phyloP scores from a whole-genome alignment of 2,797 vertebrate species.

The Huso huso region DNA sequence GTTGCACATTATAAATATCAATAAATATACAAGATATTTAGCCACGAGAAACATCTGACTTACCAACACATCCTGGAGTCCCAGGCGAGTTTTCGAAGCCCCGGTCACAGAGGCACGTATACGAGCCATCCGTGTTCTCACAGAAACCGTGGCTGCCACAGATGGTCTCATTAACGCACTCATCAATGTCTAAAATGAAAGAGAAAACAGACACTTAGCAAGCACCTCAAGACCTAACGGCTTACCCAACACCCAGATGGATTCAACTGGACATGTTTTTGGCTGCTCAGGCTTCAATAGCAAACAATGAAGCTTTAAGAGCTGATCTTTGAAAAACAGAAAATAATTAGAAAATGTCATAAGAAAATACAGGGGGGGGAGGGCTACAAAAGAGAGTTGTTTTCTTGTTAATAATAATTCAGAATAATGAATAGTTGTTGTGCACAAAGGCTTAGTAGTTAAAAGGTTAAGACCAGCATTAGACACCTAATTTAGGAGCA shows the following conservation, averaged over 20 bases:
- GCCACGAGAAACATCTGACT: conserved; percentile 30
- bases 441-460: not conserved
- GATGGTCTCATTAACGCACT: conserved; percentile 56
- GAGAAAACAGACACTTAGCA: conserved; percentile 21
- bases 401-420: too few species aligned
- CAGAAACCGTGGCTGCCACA: conserved; percentile 57
- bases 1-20: too few species aligned
- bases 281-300: conserved; percentile 12
- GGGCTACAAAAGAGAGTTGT: too few species aligned
- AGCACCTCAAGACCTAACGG: conserved; percentile 28
- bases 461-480: conserved; percentile 1
- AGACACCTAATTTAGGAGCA: not conserved
- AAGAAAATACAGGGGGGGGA: too few species aligned
- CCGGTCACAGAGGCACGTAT: conserved; percentile 54
- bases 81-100: conserved; percentile 49
- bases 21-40: too few species aligned
- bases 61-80: conserved; percentile 51
- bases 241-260: conserved; percentile 4
- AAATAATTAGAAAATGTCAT: too few species aligned
- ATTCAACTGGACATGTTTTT: conserved; percentile 6
- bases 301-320: conserved; percentile 15
- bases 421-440: not conserved
- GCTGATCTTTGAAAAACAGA: too few species aligned
- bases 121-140: conserved; percentile 58
- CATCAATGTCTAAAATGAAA: conserved; percentile 47